Conservation (phyloP, 2,888 invertebrate genomes). For the Ormyrus thymus region DNA sequence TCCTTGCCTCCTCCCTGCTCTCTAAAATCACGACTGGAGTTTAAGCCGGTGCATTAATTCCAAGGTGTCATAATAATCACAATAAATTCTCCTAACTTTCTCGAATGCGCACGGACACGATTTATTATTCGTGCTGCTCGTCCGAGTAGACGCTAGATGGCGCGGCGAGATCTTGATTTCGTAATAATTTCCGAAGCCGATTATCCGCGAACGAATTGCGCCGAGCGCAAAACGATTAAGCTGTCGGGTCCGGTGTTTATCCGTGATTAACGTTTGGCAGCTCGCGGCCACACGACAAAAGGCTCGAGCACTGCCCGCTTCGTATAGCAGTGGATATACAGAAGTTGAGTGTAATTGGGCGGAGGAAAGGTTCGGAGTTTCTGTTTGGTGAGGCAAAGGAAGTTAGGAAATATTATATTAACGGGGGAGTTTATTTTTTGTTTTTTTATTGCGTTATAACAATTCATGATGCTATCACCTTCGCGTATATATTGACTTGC, state of each 20-base stretch:
- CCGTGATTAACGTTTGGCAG: conserved; percentile 51
- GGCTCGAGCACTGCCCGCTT: too few relatives aligned
- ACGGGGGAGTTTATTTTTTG: too few relatives aligned
- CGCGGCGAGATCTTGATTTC: conserved; percentile 44
- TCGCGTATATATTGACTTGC: too few relatives aligned
- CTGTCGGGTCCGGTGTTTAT: conserved; percentile 47
- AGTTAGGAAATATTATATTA: too few relatives aligned
- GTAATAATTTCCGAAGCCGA: conserved; percentile 50
- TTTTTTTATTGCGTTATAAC: too few relatives aligned
- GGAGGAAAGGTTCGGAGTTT: too few relatives aligned
- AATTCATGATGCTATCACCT: too few relatives aligned
- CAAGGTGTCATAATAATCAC: conserved; percentile 51
- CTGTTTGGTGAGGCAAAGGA: too few relatives aligned
- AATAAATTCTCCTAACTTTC: conserved; percentile 47
- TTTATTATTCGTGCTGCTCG: conserved; percentile 29
- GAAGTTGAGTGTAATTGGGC: too few relatives aligned
- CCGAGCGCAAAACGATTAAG: conserved; percentile 42
- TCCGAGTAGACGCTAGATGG: too few relatives aligned
- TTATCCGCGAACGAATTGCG: conserved; percentile 48
- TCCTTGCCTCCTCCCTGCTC: neutral
- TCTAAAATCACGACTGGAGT: neutral
- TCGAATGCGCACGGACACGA: conserved; percentile 3
- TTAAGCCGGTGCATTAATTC: conserved; percentile 31
- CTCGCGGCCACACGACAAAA: neutral
- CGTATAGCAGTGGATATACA: too few relatives aligned